These are phyloP conservation scores for Tachuris rubrigastra DNA, from an alignment of 2,113 vertebrate species.

Conservation along the genomic window DNA sequence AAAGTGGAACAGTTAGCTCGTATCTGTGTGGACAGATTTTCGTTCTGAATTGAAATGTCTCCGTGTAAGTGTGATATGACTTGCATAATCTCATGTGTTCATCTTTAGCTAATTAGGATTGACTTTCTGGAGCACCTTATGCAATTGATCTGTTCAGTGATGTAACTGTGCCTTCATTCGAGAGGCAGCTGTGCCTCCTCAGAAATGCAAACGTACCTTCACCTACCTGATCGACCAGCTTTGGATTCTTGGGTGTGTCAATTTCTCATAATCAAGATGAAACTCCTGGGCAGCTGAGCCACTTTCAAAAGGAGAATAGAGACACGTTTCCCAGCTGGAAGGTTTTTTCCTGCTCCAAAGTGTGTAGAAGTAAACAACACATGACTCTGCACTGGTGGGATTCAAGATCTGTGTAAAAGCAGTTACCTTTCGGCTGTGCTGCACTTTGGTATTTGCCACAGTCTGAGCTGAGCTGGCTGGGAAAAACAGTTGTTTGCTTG, in stretches of 20 bases:
- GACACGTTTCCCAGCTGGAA: background rate
- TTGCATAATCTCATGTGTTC: background rate
- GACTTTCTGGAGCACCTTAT: slow-evolving; percentile 1
- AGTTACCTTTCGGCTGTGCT: background rate
- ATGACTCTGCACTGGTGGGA: background rate
- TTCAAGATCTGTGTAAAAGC: background rate
- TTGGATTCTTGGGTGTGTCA: background rate
- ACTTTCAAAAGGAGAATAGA: background rate
- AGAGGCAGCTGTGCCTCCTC: background rate
- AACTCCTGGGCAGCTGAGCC: background rate
- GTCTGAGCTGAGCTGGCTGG: background rate
- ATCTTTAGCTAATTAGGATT: background rate
- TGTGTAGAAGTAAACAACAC: background rate
- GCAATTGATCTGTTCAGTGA: background rate
- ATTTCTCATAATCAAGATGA: background rate
- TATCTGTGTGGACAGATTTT: background rate
- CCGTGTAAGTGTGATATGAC: background rate
- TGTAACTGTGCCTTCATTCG: background rate
- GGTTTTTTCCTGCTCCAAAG: background rate
- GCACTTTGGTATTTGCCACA: background rate
- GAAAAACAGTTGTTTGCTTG: background rate
- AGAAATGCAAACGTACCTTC: background rate
- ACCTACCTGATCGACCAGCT: slow-evolving; percentile 29
- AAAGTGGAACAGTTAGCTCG: background rate
- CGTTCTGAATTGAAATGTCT: background rate